Evolutionary conservation across 2,888 invertebrate species (phyloP), one percentile per base, ranked within the genome.

Genomic region (Byasa hedistus): DNA sequence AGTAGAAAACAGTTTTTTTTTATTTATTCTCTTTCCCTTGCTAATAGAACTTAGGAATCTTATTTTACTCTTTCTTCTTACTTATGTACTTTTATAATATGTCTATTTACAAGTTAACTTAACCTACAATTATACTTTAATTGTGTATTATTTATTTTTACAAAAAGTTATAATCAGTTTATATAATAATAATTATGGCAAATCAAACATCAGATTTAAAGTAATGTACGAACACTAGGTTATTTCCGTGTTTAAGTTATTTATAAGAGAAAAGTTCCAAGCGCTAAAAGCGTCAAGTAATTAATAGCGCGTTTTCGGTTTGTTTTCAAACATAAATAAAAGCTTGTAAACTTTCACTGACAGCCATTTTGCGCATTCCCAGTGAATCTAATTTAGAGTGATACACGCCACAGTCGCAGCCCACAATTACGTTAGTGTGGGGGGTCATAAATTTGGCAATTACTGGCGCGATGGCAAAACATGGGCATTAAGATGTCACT

Each of bases 361-460:
- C 84, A 83, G 72, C 78, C 81, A 79, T 83, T 85, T 84, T 81
- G 79, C 79, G 76, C 72, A 73, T 82, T 84, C 78, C 78, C 77
- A 80, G 76, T 78, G 82, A 87, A 90, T 90, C 88, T 88, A 90
- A 91, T 91, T 91, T 88, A 78, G 81, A 87, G 83, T 89, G 90
- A 89, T 89, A 86, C 87, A 87, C 81, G 80, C 85, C 84, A 81
- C 81, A 76, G 81, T 79, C 79, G 76, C 78, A 78, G 79, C 74
- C 89, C 91, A 81, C 89, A 90, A 90, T 89, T 86, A 83, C 84
- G 85, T 89, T 90, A 87, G 84, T 83, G 83, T 80, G 78, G 88
- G 87, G 83, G 76, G 86, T 84, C 81, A 89, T 91, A 90, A 90
- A 91, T 91, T 90, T 85, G 86, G 82, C 87, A 91, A 91, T 91